Evolutionary conservation across 1,140 invertebrate genomes (phyloP).

Genomic region (Brachionus rubens): DNA sequence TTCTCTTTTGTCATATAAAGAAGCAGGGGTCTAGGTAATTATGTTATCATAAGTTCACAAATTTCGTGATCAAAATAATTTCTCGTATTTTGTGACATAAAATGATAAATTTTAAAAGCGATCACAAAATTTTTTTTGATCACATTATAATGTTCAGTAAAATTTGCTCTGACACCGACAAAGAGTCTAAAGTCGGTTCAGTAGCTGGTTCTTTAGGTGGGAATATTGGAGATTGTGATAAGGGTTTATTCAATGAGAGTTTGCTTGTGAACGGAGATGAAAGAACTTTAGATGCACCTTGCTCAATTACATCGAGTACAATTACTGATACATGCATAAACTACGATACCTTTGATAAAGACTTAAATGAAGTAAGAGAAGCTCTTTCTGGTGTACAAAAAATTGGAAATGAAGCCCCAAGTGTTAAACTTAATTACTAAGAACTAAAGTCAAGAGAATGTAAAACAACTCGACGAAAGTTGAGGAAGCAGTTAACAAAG

Average conservation of each 20-base stretch:
- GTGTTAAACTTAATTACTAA: slow-evolving; percentile 1
- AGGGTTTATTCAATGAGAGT: not conserved
- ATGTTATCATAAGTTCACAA: no score
- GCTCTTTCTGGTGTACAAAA: not conserved
- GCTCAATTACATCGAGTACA: not conserved
- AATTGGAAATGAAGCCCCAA: not conserved
- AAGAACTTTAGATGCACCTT: not conserved
- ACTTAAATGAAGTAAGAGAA: slow-evolving; percentile 2
- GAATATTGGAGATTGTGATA: not conserved
- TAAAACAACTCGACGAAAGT: not conserved
- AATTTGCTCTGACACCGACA: not conserved
- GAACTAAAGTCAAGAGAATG: slow-evolving; percentile 5
- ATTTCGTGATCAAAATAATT: no score
- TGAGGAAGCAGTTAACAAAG: slow-evolving; percentile 4
- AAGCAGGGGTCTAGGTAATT: no score
- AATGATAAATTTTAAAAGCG: no score
- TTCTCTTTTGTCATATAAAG: no score
- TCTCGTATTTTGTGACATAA: no score
- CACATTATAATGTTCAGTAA: no score
- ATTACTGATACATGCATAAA: not conserved
- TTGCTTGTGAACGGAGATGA: not conserved
- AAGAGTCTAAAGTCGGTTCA: not conserved
- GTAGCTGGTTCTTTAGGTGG: not conserved
- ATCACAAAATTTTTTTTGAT: no score
- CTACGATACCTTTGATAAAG: not conserved